Conservation (phyloP, 2,888 invertebrate species). For the Agelastica alni region DNA sequence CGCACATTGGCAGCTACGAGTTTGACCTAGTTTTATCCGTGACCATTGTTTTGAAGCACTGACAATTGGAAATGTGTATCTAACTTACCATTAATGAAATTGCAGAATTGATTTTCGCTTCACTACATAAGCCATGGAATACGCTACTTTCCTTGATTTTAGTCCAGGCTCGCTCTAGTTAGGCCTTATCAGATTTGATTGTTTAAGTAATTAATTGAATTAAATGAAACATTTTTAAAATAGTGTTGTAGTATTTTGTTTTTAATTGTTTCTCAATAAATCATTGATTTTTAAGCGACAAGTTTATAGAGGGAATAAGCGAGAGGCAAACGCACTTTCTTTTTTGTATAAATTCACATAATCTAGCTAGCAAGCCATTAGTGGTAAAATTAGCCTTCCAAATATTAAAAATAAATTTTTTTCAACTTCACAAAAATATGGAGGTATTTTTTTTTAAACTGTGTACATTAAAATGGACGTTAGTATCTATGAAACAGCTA, state of each 20-base stretch:
- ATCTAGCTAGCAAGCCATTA: too few relatives aligned
- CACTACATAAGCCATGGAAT: constrained; percentile 8
- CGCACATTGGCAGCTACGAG: not conserved
- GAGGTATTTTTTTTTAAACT: too few relatives aligned
- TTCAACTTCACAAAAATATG: too few relatives aligned
- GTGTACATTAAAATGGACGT: too few relatives aligned
- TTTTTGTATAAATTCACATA: too few relatives aligned
- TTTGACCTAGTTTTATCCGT: constrained; percentile 16
- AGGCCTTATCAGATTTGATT: constrained; percentile 1
- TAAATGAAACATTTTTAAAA: not conserved
- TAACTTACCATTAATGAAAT: constrained; percentile 15
- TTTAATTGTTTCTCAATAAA: too few relatives aligned
- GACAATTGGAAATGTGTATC: constrained; percentile 15
- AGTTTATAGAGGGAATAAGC: too few relatives aligned
- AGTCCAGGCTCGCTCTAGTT: not conserved
- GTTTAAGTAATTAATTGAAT: not conserved
- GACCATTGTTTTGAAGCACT: constrained; percentile 15
- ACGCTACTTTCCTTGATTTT: constrained; percentile 8
- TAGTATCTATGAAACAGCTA: too few relatives aligned
- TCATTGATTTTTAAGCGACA: too few relatives aligned
- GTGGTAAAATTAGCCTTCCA: too few relatives aligned
- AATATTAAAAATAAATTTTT: too few relatives aligned
- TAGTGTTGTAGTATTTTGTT: not conserved
- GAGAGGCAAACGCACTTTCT: too few relatives aligned
- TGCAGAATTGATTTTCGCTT: constrained; percentile 18